Evolutionary conservation across 2,888 invertebrate species (phyloP).

Genomic region (Acrobasis repandana): DNA sequence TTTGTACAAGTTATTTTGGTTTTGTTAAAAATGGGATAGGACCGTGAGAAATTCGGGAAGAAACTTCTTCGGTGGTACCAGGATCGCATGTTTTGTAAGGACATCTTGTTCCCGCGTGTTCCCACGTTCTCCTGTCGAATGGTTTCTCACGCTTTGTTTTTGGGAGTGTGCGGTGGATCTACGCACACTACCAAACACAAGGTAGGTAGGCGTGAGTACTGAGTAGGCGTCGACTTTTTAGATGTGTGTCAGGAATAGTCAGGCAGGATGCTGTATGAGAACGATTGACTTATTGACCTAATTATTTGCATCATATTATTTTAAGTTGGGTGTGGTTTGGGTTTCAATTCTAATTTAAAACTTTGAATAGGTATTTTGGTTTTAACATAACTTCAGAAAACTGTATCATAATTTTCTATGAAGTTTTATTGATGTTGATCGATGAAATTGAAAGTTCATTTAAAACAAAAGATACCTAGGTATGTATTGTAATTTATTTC

Average conservation of each 20-base stretch:
- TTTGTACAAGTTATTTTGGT: conserved; percentile 42
- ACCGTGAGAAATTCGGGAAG: conserved; percentile 82
- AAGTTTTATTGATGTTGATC: no score
- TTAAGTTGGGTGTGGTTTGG: no score
- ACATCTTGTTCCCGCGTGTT: conserved; percentile 64
- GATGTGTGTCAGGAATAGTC: no score
- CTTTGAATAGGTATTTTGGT: no score
- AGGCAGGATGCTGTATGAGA: neutral
- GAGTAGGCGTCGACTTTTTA: neutral
- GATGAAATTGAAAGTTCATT: no score
- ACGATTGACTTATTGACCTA: conserved; percentile 1
- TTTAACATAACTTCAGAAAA: no score
- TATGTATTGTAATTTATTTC: no score
- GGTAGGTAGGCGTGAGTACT: neutral
- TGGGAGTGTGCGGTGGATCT: conserved; percentile 1
- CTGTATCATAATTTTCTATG: no score
- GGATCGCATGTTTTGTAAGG: conserved; percentile 54
- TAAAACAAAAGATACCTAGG: no score
- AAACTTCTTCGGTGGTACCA: conserved; percentile 76
- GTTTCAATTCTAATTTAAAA: no score
- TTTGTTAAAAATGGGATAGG: conserved; percentile 66
- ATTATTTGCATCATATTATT: neutral
- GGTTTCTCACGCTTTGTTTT: conserved; percentile 15
- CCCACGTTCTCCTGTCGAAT: conserved; percentile 53
- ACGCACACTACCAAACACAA: no score